These are phyloP conservation scores for Masnerella sp. DNA, from an alignment of 2,888 invertebrate genomes.

Conservation along the genomic window DNA sequence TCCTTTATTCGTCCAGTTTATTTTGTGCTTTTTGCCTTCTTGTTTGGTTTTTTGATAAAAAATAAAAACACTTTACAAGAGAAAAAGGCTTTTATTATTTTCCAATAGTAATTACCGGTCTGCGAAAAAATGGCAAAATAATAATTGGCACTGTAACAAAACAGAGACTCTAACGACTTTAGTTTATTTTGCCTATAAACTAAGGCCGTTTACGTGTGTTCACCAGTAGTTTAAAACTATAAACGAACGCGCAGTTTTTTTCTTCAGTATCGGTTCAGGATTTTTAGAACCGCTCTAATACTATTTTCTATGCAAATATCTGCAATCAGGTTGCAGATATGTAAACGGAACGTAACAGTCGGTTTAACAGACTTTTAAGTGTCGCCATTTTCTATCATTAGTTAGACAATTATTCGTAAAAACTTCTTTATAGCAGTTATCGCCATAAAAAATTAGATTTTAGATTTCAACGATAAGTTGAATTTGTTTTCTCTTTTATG, in stretches of 20 bases:
- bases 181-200: conserved; percentile 5
- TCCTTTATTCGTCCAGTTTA: conserved; percentile 58
- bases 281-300: not conserved
- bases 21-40: too few species aligned
- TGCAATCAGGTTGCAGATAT: not conserved
- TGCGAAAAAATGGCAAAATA: not conserved
- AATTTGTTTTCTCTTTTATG: too few species aligned
- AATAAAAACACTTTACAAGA: not conserved
- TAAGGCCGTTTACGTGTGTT: not conserved
- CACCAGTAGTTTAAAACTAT: not conserved
- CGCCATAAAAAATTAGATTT: not conserved
- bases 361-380: not conserved
- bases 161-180: conserved; percentile 2
- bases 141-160: not conserved
- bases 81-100: not conserved
- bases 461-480: too few species aligned
- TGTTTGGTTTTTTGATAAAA: too few species aligned
- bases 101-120: not conserved
- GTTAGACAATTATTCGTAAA: not conserved
- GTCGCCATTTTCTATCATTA: not conserved
- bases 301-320: not conserved
- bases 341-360: not conserved
- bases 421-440: not conserved
- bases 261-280: not conserved
- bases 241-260: not conserved